A percentile compares a stretch with the other conserved stretches of the same genome.
Evolutionary conservation across 2,113 vertebrate genomes (phyloP).

Genomic region (Gallinago media): DNA sequence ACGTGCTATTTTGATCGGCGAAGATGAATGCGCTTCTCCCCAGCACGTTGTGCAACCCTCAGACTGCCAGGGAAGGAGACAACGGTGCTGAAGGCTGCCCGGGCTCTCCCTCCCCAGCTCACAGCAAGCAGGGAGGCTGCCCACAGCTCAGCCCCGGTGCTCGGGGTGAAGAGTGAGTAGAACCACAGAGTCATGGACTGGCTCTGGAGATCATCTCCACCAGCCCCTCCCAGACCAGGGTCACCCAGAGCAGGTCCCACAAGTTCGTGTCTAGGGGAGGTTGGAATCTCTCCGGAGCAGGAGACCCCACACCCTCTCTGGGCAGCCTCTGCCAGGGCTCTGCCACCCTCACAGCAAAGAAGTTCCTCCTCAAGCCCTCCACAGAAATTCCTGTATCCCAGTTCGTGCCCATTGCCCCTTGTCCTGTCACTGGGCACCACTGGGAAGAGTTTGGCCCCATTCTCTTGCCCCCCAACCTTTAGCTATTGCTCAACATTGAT

Average conservation of each 20-base stretch:
- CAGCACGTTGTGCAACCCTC: background rate
- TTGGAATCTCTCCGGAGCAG: background rate
- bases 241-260: background rate
- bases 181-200: background rate
- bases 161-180: rapidly evolving
- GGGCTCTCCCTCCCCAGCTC: background rate
- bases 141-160: rapidly evolving
- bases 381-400: no score
- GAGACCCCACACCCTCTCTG: background rate
- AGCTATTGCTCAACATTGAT: background rate
- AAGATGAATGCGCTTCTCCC: background rate
- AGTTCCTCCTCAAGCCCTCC: background rate
- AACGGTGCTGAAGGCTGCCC: background rate
- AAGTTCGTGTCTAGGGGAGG: background rate
- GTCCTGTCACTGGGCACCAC: background rate
- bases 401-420: background rate
- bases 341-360: background rate
- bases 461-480: background rate
- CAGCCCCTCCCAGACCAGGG: background rate
- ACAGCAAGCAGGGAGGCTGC: rapidly evolving
- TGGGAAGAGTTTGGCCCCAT: background rate
- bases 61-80: background rate
- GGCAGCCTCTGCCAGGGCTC: background rate
- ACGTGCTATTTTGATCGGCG: background rate
- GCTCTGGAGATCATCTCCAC: background rate